A percentile compares a stretch with the other conserved stretches of the same genome.
phyloP scores from a whole-genome alignment of 2,888 invertebrate genomes.

The Epiblema foenella region DNA sequence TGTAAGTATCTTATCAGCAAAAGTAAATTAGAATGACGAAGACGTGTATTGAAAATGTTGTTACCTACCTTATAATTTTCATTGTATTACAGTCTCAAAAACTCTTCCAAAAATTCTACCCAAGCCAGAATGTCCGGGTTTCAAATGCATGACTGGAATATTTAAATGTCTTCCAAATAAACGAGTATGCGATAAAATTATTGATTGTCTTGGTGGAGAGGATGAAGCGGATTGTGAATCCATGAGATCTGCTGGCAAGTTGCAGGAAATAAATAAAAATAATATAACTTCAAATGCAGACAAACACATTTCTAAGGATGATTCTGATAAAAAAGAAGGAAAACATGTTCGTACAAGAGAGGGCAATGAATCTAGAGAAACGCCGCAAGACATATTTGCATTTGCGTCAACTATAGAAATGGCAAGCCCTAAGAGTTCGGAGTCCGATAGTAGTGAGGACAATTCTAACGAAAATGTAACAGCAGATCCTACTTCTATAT shows the following conservation, averaged over 20 bases:
- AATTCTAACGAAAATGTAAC: slow-evolving; percentile 54
- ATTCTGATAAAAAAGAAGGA: background rate
- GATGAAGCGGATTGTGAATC: slow-evolving; percentile 89
- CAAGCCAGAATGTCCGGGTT: slow-evolving; percentile 88
- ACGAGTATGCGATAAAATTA: slow-evolving; percentile 88
- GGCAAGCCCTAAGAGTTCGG: slow-evolving; percentile 52
- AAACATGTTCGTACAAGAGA: background rate
- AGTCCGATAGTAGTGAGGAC: slow-evolving; percentile 46
- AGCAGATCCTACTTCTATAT: slow-evolving; percentile 50
- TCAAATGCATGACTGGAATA: slow-evolving; percentile 87
- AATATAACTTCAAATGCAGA: background rate
- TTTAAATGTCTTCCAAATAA: slow-evolving; percentile 88
- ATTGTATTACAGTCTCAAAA: slow-evolving; percentile 72
- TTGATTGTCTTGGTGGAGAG: slow-evolving; percentile 92
- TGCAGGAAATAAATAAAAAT: slow-evolving; percentile 35
- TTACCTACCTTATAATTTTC: background rate
- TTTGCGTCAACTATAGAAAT: slow-evolving; percentile 62
- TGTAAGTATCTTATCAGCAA: slow-evolving; percentile 71
- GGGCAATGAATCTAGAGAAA: background rate
- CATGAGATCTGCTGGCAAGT: slow-evolving; percentile 49
- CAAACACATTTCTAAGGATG: background rate
- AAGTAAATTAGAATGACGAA: background rate
- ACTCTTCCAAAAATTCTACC: slow-evolving; percentile 80
- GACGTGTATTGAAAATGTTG: too few relatives aligned
- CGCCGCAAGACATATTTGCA: slow-evolving; percentile 28